Percentiles rank a stretch among this genome's conserved stretches.
phyloP scores from a whole-genome alignment of 2,888 invertebrate genomes.

The Meta bourneti region DNA sequence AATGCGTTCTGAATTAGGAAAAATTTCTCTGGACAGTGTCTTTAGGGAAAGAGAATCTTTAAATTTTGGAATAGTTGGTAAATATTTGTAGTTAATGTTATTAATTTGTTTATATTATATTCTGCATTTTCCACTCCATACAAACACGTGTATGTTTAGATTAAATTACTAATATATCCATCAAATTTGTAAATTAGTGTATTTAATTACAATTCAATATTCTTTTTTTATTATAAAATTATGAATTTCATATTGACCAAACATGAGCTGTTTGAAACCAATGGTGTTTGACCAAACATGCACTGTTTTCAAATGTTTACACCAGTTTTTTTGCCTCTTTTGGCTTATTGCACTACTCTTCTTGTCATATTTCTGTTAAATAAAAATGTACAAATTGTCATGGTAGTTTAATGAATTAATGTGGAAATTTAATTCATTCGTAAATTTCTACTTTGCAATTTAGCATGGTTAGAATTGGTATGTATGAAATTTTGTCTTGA shows the following conservation, averaged over 20 bases:
- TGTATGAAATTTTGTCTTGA: too few species aligned
- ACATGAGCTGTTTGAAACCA: too few species aligned
- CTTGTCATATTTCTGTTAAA: too few species aligned
- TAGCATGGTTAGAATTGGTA: too few species aligned
- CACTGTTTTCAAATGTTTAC: too few species aligned
- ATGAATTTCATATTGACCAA: not conserved
- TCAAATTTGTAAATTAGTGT: not conserved
- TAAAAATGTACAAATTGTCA: too few species aligned
- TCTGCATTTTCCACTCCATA: not conserved
- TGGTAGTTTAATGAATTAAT: too few species aligned
- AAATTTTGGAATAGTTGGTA: slow-evolving; percentile 93
- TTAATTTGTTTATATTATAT: not conserved
- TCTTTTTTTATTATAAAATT: not conserved
- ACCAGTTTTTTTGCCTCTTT: too few species aligned
- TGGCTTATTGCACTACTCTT: too few species aligned
- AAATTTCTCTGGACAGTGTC: slow-evolving; percentile 97
- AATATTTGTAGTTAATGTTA: slow-evolving; percentile 68
- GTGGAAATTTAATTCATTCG: too few species aligned
- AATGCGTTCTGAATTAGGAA: slow-evolving; percentile 99
- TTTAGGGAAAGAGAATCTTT: slow-evolving; percentile 97
- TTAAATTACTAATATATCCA: not conserved
- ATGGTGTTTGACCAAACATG: too few species aligned
- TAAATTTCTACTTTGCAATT: too few species aligned
- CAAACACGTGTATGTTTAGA: not conserved
- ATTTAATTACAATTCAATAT: not conserved